These are phyloP conservation scores for Erythrocebus patas DNA, from an alignment of 2,113 vertebrate species.

Conservation along the genomic window DNA sequence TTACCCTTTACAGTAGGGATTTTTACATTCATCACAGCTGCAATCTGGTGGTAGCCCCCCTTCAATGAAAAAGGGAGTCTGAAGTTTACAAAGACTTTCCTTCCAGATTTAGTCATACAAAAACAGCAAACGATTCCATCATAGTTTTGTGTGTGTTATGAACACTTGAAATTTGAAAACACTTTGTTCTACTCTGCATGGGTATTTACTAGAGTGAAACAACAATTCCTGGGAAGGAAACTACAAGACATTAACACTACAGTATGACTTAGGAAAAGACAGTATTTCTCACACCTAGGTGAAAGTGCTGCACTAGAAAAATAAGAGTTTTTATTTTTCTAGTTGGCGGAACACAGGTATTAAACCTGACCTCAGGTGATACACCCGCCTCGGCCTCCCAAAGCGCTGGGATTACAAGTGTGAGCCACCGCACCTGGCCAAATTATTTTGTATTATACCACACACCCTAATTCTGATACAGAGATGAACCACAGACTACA, in stretches of 20 bases:
- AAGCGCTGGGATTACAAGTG: too few relatives aligned
- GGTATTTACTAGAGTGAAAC: neutral
- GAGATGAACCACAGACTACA: neutral
- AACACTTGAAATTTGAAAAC: constrained; percentile 35
- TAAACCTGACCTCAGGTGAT: too few relatives aligned
- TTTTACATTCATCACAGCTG: neutral
- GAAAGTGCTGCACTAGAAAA: neutral
- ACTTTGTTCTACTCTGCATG: neutral
- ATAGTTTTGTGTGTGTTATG: neutral
- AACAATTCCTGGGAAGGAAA: constrained; percentile 6
- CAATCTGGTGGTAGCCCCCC: neutral
- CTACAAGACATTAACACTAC: neutral
- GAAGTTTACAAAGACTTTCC: neutral
- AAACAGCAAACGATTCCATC: neutral
- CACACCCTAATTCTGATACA: neutral
- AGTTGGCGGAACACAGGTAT: too few relatives aligned
- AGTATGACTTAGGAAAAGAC: neutral
- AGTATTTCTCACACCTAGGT: neutral
- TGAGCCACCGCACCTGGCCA: too few relatives aligned
- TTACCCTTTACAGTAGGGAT: neutral
- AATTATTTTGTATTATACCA: neutral
- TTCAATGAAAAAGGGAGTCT: neutral
- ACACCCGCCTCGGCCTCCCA: too few relatives aligned
- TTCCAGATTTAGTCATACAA: neutral
- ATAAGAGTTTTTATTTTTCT: neutral